These are phyloP conservation scores for Laterallus jamaicensis DNA, from an alignment of 2,113 vertebrate genomes.

Conservation along the genomic window DNA sequence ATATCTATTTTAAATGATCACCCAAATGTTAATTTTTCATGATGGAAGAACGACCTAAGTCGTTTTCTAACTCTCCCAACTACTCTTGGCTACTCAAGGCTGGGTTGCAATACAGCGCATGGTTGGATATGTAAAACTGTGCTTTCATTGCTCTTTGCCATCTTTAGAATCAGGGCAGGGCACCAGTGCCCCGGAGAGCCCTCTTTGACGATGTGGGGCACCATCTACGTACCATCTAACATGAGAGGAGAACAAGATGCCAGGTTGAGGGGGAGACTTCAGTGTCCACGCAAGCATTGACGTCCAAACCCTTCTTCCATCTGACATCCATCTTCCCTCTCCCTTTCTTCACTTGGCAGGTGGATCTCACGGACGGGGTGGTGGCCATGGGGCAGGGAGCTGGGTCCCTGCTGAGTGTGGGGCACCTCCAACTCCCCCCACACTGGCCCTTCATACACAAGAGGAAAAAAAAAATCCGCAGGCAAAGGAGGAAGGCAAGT, in stretches of 20 bases:
- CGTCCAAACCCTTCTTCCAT: background rate
- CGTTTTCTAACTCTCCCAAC: background rate
- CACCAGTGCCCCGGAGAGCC: background rate
- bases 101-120: background rate
- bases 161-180: background rate
- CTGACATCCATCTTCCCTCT: background rate
- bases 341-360: background rate
- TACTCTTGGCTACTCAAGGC: background rate
- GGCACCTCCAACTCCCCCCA: background rate
- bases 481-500: conserved; percentile 76
- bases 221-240: background rate
- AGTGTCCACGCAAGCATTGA: background rate
- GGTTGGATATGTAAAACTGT: background rate
- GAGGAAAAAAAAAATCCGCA: conserved; percentile 61
- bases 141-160: background rate
- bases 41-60: background rate
- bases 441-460: conserved; percentile 13
- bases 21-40: conserved; percentile 45
- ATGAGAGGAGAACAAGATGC: background rate
- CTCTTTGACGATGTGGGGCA: background rate
- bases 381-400: background rate
- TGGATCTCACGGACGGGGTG: rapidly evolving
- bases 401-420: background rate
- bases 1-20: conserved; percentile 65
- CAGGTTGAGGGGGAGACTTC: background rate